Base-by-base conservation (phyloP, 2,888 invertebrate genomes). In the Andrena haemorrhoa region DNA sequence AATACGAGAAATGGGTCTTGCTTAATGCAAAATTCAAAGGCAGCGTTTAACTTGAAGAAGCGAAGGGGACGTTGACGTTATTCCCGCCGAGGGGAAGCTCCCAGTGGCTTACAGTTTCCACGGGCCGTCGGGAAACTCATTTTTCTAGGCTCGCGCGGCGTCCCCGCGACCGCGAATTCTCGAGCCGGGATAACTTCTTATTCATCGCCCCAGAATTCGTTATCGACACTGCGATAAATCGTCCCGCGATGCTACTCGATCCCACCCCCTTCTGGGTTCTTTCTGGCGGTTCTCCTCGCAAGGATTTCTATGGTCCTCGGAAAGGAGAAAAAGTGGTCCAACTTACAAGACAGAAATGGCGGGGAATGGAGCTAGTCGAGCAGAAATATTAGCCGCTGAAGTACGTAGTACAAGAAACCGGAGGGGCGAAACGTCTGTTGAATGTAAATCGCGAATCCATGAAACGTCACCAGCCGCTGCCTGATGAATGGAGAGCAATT, bases 201-300 rank as follows among this genome's bases (percentile, higher is more conserved):
- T 78, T 73, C 72, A 63, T 69, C 69, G 53, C 41, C 6, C 3
- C 31, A 49, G 56, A 73, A 73, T 77, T 72, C 78, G 63, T 51
- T 72, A 78, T 78, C 73, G 80, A 73, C 69, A 47, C 65, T 26
- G 8, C 51, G 29, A 78, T 78, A 81, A 81, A 77, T 80, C 63
- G 6, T 72, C 12, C 29, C 35, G 4, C 35, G 20, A 33, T 51
- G 71, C 56, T 35, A 8, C 51, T 33, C 10, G 41, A 47, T 49
- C 20, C 56, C 3, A 12, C 10, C 10, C 23, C 12, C 23, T 47
- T 47, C 23, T 16, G 51, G 47, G 23, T 65, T 10, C 51, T 16
- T 8, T 31, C 49, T 8, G 16, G 1, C 20, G 23, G 16, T 41
- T 35, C 61, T 20, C 26, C 10, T 31, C 12, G 7, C 16, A 16